These are phyloP conservation scores for Hippasteria phrygiana DNA, from an alignment of 53 echinoderm and acorn worm genomes.

Conservation along the genomic window DNA sequence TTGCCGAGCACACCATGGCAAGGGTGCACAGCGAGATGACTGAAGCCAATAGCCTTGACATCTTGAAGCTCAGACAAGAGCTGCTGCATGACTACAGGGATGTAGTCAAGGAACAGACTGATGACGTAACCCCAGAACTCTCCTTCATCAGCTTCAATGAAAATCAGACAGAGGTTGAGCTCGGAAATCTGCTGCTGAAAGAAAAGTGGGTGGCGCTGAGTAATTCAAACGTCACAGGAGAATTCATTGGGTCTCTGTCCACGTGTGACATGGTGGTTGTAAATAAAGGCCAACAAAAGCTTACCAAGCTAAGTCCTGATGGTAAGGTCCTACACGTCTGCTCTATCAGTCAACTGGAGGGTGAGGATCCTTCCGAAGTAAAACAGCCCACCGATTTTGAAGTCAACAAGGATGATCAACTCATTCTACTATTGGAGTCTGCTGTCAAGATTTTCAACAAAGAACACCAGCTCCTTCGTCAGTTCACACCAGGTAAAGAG, in stretches of 20 bases:
- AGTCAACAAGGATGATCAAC: constrained; percentile 3
- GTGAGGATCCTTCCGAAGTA: neutral
- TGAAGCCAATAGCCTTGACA: neutral
- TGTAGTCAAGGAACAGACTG: neutral
- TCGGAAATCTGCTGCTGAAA: neutral
- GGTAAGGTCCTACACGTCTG: neutral
- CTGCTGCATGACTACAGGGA: constrained; percentile 2
- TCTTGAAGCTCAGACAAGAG: constrained; percentile 7
- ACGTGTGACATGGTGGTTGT: constrained; percentile 1
- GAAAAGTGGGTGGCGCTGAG: neutral
- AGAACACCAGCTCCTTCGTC: constrained; percentile 27
- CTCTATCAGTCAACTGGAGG: neutral
- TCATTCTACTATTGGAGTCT: neutral
- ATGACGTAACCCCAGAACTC: neutral
- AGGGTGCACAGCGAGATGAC: neutral
- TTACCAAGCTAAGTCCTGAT: neutral
- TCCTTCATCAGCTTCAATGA: constrained; percentile 16
- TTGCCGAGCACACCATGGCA: neutral
- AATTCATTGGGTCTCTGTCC: neutral
- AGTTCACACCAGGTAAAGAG: constrained; percentile 29
- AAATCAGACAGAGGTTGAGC: neutral
- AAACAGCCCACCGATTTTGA: neutral
- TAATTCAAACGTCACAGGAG: neutral
- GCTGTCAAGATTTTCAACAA: constrained; percentile 9
- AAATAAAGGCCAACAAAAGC: neutral